A percentile compares a stretch with the other conserved stretches of the same genome.
Conservation (phyloP, 2,797 vertebrate species). For the Anableps anableps region DNA sequence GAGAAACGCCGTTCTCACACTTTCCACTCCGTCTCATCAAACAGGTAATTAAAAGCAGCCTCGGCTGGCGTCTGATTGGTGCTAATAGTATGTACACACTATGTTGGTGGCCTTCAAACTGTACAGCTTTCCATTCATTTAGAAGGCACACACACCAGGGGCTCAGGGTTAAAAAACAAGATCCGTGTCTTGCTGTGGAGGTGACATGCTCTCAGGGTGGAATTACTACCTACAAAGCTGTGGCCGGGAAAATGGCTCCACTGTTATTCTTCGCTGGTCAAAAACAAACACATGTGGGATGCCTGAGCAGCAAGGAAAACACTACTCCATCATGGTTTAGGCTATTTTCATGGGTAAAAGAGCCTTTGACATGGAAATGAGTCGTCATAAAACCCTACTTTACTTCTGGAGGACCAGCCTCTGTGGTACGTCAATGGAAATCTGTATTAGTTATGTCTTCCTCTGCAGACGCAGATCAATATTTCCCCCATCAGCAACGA, state of each 20-base stretch:
- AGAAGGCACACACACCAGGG: constrained; percentile 17
- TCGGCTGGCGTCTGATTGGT: constrained; percentile 29
- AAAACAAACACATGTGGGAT: constrained; percentile 24
- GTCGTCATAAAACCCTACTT: constrained; percentile 28
- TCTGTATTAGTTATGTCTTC: constrained; percentile 25
- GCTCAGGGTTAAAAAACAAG: neutral
- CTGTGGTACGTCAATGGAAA: constrained; percentile 35
- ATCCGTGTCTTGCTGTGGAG: constrained; percentile 24
- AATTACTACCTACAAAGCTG: constrained; percentile 31
- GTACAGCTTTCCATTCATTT: constrained; percentile 44
- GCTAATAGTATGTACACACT: constrained; percentile 44
- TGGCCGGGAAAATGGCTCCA: constrained; percentile 20
- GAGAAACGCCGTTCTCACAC: constrained; percentile 44
- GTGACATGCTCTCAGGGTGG: constrained; percentile 38
- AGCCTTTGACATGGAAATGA: constrained; percentile 34
- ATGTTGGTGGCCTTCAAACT: constrained; percentile 56
- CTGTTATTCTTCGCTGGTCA: constrained; percentile 54
- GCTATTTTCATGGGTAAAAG: constrained; percentile 33
- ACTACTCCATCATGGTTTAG: constrained; percentile 18
- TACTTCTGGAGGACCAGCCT: constrained; percentile 34
- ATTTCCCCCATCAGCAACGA: neutral
- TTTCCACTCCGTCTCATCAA: constrained; percentile 65
- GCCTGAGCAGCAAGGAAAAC: constrained; percentile 41
- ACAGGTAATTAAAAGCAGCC: constrained; percentile 68
- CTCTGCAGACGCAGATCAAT: neutral